Evolutionary conservation across 2,888 invertebrate genomes (phyloP), one percentile per base, ranked within the genome.

Genomic region (Mycogona germanica): DNA sequence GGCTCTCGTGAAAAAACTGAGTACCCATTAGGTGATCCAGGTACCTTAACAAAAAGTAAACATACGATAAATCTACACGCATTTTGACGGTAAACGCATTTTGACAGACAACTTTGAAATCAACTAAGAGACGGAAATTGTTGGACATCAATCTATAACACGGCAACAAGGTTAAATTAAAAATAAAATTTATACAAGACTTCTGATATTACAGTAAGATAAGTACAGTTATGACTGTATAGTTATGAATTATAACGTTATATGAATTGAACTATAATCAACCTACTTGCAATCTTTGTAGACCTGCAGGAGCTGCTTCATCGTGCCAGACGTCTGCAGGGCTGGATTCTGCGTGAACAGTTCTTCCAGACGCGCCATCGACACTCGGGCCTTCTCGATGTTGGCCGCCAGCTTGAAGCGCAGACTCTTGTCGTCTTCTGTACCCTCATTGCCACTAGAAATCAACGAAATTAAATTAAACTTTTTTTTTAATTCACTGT

Each of bases 11-110:
- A 70, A 91, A 91, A 70, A 85, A 88, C 3, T 82, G 78, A 0
- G 89, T 88, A 47, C 83, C 84, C 76, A 91, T 81, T 54, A 87
- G 73, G 61, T 84, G 83, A 70, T 91, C 89, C 68, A 91, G 75
- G 65, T 82, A 86, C 61, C 87, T 72, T n/a, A n/a, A n/a, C n/a
- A n/a, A n/a, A n/a, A n/a, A n/a, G n/a, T n/a, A n/a, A n/a, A n/a
- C n/a, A n/a, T n/a, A n/a, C n/a, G n/a, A n/a, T n/a, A n/a, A n/a
- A n/a, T n/a, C n/a, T n/a, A n/a, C n/a, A n/a, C n/a, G n/a, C n/a
- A n/a, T n/a, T n/a, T n/a, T n/a, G n/a, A n/a, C n/a, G n/a, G n/a
- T n/a, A n/a, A n/a, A n/a, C n/a, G n/a, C n/a, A n/a, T n/a, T n/a
- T n/a, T n/a, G n/a, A n/a, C n/a, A n/a, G n/a, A n/a, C n/a, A n/a